These are phyloP conservation scores for Ips typographus DNA, from an alignment of 1,140 invertebrate species.

Conservation along the genomic window DNA sequence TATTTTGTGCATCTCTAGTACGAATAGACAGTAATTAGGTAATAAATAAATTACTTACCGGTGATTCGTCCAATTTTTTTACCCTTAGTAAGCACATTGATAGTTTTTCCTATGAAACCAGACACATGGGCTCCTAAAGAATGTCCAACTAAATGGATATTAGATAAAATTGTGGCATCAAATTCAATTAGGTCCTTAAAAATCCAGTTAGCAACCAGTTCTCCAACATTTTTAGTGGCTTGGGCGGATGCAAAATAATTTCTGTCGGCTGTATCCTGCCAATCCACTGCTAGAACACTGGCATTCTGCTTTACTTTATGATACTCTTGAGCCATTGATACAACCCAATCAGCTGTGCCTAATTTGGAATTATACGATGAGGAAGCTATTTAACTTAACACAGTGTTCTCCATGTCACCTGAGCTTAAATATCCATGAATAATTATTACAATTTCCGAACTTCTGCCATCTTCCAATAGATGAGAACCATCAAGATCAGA, in stretches of 20 bases:
- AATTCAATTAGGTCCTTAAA: slow-evolving; percentile 43
- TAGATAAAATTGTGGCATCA: slow-evolving; percentile 35
- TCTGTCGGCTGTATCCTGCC: slow-evolving; percentile 32
- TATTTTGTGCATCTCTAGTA: no score
- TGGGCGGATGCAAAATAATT: slow-evolving; percentile 33
- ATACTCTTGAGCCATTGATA: slow-evolving; percentile 36
- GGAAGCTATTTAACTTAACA: no score
- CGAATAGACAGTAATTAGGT: no score
- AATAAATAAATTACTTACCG: slow-evolving; percentile 7
- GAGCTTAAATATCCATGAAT: slow-evolving; percentile 34
- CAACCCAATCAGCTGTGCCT: slow-evolving; percentile 5
- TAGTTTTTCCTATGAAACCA: slow-evolving; percentile 56
- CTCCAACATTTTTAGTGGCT: slow-evolving; percentile 37
- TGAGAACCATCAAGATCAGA: no score
- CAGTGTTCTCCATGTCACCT: not conserved
- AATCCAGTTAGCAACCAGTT: slow-evolving; percentile 40
- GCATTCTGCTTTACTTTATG: slow-evolving; percentile 15
- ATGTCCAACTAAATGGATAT: slow-evolving; percentile 60
- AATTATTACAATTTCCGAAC: slow-evolving; percentile 23
- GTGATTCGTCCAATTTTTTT: slow-evolving; percentile 61
- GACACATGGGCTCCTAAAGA: slow-evolving; percentile 62
- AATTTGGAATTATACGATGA: no score
- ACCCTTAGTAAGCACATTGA: slow-evolving; percentile 48
- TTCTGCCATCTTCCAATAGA: no score
- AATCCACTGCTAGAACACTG: slow-evolving; percentile 39